Evolutionary conservation across 2,888 invertebrate genomes (phyloP), one percentile per base, ranked within the genome.

Genomic region (Choreutis nemorana): DNA sequence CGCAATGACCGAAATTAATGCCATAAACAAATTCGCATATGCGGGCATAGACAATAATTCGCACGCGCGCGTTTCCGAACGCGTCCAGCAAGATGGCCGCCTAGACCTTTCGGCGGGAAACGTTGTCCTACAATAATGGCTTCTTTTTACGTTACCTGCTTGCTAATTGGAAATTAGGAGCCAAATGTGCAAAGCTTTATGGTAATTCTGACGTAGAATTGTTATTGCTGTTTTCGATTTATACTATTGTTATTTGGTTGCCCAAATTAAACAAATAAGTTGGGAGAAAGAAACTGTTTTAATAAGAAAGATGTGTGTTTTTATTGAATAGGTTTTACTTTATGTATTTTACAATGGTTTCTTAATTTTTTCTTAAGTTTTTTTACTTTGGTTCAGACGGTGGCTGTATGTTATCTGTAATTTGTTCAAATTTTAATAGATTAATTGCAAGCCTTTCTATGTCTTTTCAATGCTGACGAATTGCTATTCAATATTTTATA

Each of bases 91-190:
- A 37, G 36, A 34, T 34, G 34, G 37, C 38, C 32, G 30, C 26
- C 14, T 39, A 47, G 50, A 55, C 72, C 55, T 65, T 75, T 72
- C 62, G 70, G 70, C 65, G 66, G 66, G 59, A 64, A 65, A 52
- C 60, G 60, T 56, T 61, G 52, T 53, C 52, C 53, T 44, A 60
- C 46, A 29, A 50, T 67, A 75, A 73, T 72, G 73, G 65, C 66
- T 55, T 63, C 68, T 73, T 73, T 75, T 75, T 73, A 72, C 75
- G 72, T 64, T 73, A 77, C 75, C 73, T 75, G 75, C 67, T 59
- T 75, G 70, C 71, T 75, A 75, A 77, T 77, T 73, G 70, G 67
- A 64, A 66, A 73, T 75, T 75, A 75, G 64, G 61, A 52, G 58
- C 51, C 62, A 65, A 75, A 77, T 77, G 73, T 75, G 68, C 61